Evolutionary conservation across 2,113 vertebrate genomes (phyloP), one percentile per base, ranked within the genome.

Genomic region (Seriola rivoliana): DNA sequence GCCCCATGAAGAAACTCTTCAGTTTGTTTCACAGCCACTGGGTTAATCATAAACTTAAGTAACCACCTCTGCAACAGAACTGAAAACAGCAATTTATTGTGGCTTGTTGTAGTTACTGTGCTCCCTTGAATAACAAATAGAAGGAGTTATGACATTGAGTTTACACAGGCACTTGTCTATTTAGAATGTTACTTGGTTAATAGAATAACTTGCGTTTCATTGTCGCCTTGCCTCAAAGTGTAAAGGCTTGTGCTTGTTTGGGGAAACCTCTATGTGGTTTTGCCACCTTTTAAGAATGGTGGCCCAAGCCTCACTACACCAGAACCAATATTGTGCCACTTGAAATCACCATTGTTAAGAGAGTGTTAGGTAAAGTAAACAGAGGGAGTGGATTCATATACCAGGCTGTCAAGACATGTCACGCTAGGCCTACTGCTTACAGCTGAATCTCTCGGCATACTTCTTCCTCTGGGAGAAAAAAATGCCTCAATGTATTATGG

Each of bases 21-120:
- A 38, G 75, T 21, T 82, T 65, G 82, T 94, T 93, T 88, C 92
- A 86, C 92, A 90, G 93, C 80, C 66, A 36, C 63, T 62, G 80
- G 78, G 92, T 94, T 94, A 95, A 93, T 95, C 79, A 92, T 90
- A 84, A 92, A 90, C 93, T 60, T 71, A 52, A 77, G 71, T 71
- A 87, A 73, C 81, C 78, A 71, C 84, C 74, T 81, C 63, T 5
- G 73, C 23, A 55, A 66, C 72, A 19, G 72, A 40, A 48, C 70
- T 69, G 59, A 72, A 72, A 74, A 72, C 67, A 68, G 48, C 25
- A 67, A 40, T 81, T 60, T 54, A 70, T 59, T 83, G 77, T 52
- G 38, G 44, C 46, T 67, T 73, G 66, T 81, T 54, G 70, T 55
- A 78, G 79, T 86, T 52, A 32, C 40, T 65, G 55, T 36, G 17